Evolutionary conservation across 2,888 invertebrate genomes (phyloP).

Genomic region (Halocaridina rubra): DNA sequence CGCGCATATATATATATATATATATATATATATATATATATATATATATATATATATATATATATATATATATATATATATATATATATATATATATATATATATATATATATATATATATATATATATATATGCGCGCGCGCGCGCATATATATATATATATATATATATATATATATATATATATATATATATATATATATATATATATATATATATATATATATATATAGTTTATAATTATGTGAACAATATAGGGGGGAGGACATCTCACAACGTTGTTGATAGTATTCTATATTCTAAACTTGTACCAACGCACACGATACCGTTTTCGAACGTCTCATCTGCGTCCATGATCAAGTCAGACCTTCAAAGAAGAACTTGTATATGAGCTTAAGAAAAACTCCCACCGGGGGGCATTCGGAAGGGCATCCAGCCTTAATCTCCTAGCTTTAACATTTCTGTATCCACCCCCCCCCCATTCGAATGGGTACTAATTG

Average conservation of each 20-base stretch:
- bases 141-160: not conserved
- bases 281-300: not conserved
- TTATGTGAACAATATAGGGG: no score
- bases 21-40: conserved; percentile 25
- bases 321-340: not conserved
- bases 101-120: conserved; percentile 28
- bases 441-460: no score
- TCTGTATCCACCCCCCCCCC: no score
- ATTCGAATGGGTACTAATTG: no score
- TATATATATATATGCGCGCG: conserved; percentile 32
- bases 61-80: conserved; percentile 28
- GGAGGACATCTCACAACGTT: no score
- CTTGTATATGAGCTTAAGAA: no score
- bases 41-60: conserved; percentile 21
- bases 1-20: not conserved
- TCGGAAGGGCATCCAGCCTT: no score
- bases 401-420: no score
- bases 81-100: conserved; percentile 23
- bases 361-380: no score
- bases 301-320: not conserved
- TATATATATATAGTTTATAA: not conserved
- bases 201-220: not conserved
- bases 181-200: conserved; percentile 2
- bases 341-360: not conserved
- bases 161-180: not conserved